Base-by-base conservation (phyloP, 37 sponge, comb jelly and placozoan genomes). In the Cliona cf. orientalis region DNA sequence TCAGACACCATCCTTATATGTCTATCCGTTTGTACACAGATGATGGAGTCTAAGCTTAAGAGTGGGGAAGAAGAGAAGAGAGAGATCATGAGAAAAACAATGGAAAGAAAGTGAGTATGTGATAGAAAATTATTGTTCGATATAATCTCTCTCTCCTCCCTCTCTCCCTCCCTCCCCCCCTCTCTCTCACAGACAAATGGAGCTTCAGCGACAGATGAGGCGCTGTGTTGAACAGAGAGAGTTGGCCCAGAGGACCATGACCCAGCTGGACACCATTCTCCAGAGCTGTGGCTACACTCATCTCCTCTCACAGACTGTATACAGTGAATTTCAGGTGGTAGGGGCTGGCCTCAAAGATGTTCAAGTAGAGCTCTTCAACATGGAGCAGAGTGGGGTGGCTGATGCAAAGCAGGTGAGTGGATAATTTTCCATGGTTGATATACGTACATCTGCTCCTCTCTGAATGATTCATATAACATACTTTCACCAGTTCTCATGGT, bases 11-110 rank as follows among this genome's bases (percentile, higher is more conserved):
- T 37, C 71, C 42, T 38, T 29, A 1, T 41, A 21, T 37, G 1
- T 29, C 55, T 4, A 55, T 26, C 34, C 2, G 35, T 17, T 28
- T 49, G 31, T 29, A 31, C 26, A 0, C 28, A 75, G 76, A 26
- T 31, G 42, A 1, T 75, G 68, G 80, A 79, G 39, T 46, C 80
- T 5, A 79, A 46, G 56, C 49, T 66, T 25, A n/a, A 38, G 11
- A 34, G 21, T 33, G 76, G 76, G 37, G 61, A 75, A 19, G 76
- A 75, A 34, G 61, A 75, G 76, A 59, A 58, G 61, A 60, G 9
- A 29, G 42, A 40, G 42, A 25, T 75, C 23, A 25, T 22, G 58
- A 39, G 28, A 56, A 57, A 33, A 53, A 49, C 19, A 12, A 34
- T 55, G 34, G 73, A 72, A 28, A 53, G 73, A 72, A 49, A 49